A percentile compares a stretch with the other conserved stretches of the same genome.
Evolutionary conservation across 1,140 invertebrate species (phyloP).

Genomic region (Heliconius congener): DNA sequence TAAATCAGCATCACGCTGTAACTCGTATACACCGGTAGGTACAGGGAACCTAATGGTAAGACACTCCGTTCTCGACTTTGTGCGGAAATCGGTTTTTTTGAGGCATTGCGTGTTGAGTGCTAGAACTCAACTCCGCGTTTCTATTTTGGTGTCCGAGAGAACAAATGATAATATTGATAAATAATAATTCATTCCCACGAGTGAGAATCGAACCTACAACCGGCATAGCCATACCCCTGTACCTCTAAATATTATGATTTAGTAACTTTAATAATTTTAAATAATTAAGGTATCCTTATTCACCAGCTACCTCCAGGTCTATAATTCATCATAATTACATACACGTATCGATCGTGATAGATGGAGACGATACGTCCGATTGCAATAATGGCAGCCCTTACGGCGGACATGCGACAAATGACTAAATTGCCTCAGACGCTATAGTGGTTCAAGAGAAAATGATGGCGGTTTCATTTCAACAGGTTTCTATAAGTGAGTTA

Average conservation of each 20-base stretch:
- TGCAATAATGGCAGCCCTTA: constrained; percentile 34
- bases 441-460: constrained; percentile 12
- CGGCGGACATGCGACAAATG: constrained; percentile 63
- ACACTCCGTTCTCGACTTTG: too few species aligned
- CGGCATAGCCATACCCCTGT: too few species aligned
- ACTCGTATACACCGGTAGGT: too few species aligned
- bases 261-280: constrained; percentile 5
- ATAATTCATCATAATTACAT: constrained; percentile 28
- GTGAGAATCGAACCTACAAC: too few species aligned
- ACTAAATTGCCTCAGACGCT: constrained; percentile 57
- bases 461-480: background rate
- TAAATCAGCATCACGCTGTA: too few species aligned
- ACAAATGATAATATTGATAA: too few species aligned
- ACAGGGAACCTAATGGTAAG: too few species aligned
- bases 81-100: too few species aligned
- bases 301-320: background rate
- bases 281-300: background rate
- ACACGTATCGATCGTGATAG: constrained; percentile 33
- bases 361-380: constrained; percentile 41
- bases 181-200: too few species aligned
- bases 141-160: too few species aligned
- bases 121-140: too few species aligned
- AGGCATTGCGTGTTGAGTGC: too few species aligned
- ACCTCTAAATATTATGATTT: background rate
- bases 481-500: constrained; percentile 1